A percentile compares a stretch with the other conserved stretches of the same genome.
phyloP scores from a whole-genome alignment of 2,797 vertebrate genomes.

The Pitangus sulphuratus region DNA sequence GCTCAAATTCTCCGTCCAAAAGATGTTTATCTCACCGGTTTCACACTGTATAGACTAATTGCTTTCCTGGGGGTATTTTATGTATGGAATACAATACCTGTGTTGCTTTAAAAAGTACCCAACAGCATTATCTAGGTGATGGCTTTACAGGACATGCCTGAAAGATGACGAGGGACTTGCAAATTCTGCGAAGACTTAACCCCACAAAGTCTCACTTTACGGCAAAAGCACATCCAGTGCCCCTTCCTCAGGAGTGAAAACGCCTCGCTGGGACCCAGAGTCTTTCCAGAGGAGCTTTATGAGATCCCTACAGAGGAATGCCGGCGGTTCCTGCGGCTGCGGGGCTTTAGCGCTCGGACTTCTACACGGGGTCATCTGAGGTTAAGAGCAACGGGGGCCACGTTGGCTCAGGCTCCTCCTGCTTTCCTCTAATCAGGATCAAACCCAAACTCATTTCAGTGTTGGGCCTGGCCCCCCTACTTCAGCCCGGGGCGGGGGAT shows the following conservation, averaged over 20 bases:
- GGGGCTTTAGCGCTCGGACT: not conserved
- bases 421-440: not conserved
- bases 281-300: not conserved
- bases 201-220: not conserved
- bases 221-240: not conserved
- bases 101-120: not conserved
- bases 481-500: not conserved
- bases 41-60: not conserved
- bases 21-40: not conserved
- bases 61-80: not conserved
- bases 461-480: not conserved
- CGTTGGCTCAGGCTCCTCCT: not conserved
- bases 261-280: not conserved
- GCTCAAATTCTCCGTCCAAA: not conserved
- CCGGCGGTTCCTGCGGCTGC: rapidly evolving
- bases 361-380: not conserved
- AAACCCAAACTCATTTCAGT: not conserved
- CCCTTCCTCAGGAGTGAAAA: not conserved
- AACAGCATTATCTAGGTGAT: not conserved
- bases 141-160: not conserved
- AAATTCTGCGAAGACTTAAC: not conserved
- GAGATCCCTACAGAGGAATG: rapidly evolving
- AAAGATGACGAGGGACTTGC: not conserved
- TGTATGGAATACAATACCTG: not conserved
- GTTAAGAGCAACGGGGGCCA: not conserved